These are phyloP conservation scores for Tromatobia lineatoria DNA, from an alignment of 2,888 invertebrate genomes.

Conservation along the genomic window DNA sequence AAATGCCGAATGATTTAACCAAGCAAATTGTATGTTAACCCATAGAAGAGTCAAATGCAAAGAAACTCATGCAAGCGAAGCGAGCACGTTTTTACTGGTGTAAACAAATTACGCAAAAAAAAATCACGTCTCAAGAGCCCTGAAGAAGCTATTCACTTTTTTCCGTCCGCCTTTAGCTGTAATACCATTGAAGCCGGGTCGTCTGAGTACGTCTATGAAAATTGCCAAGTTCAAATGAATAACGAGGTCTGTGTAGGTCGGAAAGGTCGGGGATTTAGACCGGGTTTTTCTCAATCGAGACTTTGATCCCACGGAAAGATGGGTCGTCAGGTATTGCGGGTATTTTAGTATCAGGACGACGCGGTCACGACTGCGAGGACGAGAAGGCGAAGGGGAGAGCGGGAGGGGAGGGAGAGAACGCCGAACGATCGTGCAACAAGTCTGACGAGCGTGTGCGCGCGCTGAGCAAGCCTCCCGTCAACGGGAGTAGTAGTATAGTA, in stretches of 20 bases:
- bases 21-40: no score
- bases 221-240: neutral
- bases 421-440: conserved; percentile 79
- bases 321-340: conserved; percentile 5
- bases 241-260: neutral
- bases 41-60: no score
- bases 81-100: no score
- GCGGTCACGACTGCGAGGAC: conserved; percentile 19
- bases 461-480: conserved; percentile 71
- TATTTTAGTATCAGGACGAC: neutral
- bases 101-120: neutral
- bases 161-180: neutral
- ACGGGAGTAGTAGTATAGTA: conserved; percentile 65
- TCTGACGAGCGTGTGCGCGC: conserved; percentile 57
- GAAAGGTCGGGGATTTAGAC: conserved; percentile 39
- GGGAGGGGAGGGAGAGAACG: conserved; percentile 15
- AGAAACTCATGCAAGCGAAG: no score
- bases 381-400: conserved; percentile 4
- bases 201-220: neutral
- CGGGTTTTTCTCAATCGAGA: conserved; percentile 35
- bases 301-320: conserved; percentile 28
- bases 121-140: neutral
- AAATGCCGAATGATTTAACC: no score
- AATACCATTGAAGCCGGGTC: neutral
- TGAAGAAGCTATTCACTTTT: neutral